A percentile compares a stretch with the other conserved stretches of the same genome.
These are phyloP conservation scores for Ferrisia virgata DNA, from an alignment of 2,888 invertebrate genomes.

Conservation along the genomic window DNA sequence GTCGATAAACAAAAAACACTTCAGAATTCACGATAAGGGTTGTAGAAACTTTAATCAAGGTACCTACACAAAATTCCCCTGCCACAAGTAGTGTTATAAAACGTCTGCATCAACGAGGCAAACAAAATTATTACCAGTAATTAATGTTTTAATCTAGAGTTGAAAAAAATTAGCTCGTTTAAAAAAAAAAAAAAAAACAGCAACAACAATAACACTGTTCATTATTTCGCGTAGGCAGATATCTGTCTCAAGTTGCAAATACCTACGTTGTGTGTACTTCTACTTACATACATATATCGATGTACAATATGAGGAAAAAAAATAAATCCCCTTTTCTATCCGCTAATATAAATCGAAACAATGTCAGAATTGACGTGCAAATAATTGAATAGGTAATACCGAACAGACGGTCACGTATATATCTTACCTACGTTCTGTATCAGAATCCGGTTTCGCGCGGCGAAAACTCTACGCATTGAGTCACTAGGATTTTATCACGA, in stretches of 20 bases:
- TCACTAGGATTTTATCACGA: constrained; percentile 24
- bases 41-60: too few species aligned
- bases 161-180: too few species aligned
- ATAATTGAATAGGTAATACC: not conserved
- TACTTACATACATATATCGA: too few species aligned
- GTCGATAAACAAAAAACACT: too few species aligned
- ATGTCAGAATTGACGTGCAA: constrained; percentile 12
- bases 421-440: not conserved
- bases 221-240: not conserved
- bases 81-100: too few species aligned
- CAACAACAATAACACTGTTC: too few species aligned
- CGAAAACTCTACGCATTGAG: not conserved
- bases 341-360: not conserved
- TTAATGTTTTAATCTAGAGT: too few species aligned
- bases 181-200: not conserved
- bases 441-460: constrained; percentile 8
- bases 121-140: too few species aligned
- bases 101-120: too few species aligned
- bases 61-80: too few species aligned
- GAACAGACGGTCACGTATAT: not conserved
- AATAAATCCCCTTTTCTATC: not conserved
- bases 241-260: not conserved
- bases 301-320: constrained; percentile 10
- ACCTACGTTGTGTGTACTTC: not conserved
- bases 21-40: too few species aligned